These are phyloP conservation scores for Ailuropoda melanoleuca DNA, from an alignment of 2,113 vertebrate genomes.

Conservation along the genomic window DNA sequence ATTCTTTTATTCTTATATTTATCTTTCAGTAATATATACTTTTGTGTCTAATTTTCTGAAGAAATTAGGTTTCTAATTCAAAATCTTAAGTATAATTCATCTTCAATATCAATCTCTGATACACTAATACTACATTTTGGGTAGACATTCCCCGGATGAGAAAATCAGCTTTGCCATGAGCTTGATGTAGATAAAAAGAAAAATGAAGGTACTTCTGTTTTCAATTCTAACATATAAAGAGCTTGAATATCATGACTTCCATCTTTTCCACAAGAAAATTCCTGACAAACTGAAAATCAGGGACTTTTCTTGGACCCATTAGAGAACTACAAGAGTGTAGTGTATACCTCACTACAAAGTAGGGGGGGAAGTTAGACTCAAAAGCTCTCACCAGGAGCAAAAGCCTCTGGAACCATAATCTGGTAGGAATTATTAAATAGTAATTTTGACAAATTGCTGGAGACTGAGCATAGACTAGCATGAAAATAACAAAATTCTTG, in stretches of 20 bases:
- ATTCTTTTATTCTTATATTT: background rate
- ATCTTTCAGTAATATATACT: background rate
- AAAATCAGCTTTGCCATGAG: background rate
- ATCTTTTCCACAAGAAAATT: background rate
- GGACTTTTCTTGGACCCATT: background rate
- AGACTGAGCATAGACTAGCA: background rate
- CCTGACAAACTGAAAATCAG: background rate
- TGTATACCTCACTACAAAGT: background rate
- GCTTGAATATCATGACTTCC: background rate
- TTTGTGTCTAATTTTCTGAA: background rate
- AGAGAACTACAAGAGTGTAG: background rate
- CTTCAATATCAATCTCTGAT: background rate
- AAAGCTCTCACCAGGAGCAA: background rate
- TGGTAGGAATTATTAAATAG: background rate
- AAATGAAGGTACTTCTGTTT: background rate
- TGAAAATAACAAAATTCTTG: background rate
- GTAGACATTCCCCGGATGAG: background rate
- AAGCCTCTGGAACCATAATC: background rate
- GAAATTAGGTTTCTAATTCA: background rate
- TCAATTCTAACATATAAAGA: background rate
- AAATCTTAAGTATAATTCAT: background rate
- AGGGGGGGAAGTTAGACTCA: background rate
- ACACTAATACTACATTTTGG: background rate
- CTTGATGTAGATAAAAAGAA: background rate
- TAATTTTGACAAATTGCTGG: background rate